phyloP scores from a whole-genome alignment of 1,140 invertebrate genomes.

The Reticulitermes speratus region DNA sequence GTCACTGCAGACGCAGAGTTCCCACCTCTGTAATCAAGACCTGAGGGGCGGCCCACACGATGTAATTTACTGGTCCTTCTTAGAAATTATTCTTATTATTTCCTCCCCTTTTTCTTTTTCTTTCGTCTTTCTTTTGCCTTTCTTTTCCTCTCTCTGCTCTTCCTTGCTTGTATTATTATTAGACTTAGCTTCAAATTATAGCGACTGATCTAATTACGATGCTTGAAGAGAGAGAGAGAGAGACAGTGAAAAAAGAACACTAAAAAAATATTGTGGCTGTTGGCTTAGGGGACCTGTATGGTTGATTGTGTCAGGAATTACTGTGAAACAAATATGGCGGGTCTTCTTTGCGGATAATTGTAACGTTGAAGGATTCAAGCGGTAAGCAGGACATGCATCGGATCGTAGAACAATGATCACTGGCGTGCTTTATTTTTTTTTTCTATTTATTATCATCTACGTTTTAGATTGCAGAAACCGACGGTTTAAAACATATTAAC shows the following conservation, averaged over 20 bases:
- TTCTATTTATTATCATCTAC: constrained; percentile 8
- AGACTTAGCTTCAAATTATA: neutral
- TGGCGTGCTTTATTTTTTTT: constrained; percentile 8
- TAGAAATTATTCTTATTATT: constrained; percentile 16
- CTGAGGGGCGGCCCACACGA: neutral
- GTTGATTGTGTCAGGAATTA: constrained; percentile 11
- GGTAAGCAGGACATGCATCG: neutral
- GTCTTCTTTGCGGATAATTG: neutral
- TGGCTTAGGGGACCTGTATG: neutral
- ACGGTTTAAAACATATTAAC: constrained; percentile 15
- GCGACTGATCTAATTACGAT: constrained; percentile 18
- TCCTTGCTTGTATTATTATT: constrained; percentile 17
- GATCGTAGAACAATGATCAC: neutral
- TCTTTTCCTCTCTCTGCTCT: neutral
- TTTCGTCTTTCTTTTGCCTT: neutral
- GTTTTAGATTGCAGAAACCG: constrained; percentile 14
- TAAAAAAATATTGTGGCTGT: neutral
- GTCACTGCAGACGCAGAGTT: neutral
- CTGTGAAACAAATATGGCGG: constrained; percentile 18
- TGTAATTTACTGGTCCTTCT: constrained; percentile 18
- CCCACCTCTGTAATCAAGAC: constrained; percentile 5
- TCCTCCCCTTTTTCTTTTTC: neutral
- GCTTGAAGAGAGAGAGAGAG: neutral
- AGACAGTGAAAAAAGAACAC: neutral
- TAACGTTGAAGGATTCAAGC: neutral